These are phyloP conservation scores for Masticophis lateralis DNA, from an alignment of 2,797 vertebrate species.

Conservation along the genomic window DNA sequence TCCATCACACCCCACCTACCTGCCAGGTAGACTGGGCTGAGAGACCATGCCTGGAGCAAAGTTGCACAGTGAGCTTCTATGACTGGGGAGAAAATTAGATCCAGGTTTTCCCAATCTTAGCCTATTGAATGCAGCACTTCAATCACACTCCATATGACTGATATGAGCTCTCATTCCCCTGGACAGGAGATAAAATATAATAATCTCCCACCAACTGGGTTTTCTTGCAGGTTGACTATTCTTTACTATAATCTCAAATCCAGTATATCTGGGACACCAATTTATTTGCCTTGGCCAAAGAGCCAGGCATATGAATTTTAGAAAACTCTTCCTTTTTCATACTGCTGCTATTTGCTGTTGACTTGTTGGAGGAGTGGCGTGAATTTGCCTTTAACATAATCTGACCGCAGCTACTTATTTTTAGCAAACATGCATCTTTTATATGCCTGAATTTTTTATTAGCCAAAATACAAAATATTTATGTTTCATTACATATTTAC, in stretches of 20 bases:
- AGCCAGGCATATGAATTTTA: background rate
- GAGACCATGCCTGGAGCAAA: background rate
- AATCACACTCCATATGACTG: background rate
- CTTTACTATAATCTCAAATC: background rate
- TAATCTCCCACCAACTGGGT: background rate
- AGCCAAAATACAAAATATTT: slow-evolving; percentile 64
- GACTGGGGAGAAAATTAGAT: background rate
- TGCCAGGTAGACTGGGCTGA: background rate
- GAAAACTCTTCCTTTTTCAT: background rate
- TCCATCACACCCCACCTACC: background rate
- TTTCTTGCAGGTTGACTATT: background rate
- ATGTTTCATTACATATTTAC: slow-evolving; percentile 61
- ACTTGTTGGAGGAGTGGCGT: slow-evolving; percentile 35
- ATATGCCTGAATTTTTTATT: slow-evolving; percentile 62
- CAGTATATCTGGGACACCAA: background rate
- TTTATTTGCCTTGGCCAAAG: background rate
- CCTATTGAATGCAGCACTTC: background rate
- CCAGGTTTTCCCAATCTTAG: background rate
- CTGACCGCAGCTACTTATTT: slow-evolving; percentile 55
- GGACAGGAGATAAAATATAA: background rate
- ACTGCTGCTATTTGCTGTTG: slow-evolving; percentile 37
- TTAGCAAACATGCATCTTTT: slow-evolving; percentile 56
- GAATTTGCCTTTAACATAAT: slow-evolving; percentile 39
- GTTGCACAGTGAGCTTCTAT: background rate
- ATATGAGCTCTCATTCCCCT: background rate